Evolutionary conservation across 2,797 vertebrate species (phyloP).

Genomic region (Protosalanx chinensis): DNA sequence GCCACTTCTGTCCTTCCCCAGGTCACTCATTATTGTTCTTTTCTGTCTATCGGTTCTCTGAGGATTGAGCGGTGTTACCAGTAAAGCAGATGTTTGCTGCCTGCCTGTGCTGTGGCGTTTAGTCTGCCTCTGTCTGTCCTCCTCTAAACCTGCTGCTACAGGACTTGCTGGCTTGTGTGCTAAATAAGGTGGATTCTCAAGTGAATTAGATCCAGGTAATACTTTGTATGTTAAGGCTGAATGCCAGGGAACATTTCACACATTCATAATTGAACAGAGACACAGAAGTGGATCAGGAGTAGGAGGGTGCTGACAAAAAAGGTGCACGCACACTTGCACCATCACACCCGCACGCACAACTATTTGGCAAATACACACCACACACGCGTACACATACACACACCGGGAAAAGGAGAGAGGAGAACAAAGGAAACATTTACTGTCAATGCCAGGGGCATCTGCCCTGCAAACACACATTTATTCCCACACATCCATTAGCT

Average conservation of each 20-base stretch:
- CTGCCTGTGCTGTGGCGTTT: neutral
- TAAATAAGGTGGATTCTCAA: neutral
- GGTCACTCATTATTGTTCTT: slow-evolving; percentile 1
- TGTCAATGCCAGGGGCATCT: too few relatives aligned
- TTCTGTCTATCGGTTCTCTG: neutral
- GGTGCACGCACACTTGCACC: neutral
- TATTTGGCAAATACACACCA: neutral
- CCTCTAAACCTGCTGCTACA: neutral
- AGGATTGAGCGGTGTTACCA: neutral
- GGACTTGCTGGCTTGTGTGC: neutral
- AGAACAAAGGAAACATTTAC: too few relatives aligned
- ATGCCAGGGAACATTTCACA: slow-evolving; percentile 1
- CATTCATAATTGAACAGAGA: slow-evolving; percentile 2
- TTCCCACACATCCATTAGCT: too few relatives aligned
- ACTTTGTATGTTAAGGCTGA: neutral
- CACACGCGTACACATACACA: too few relatives aligned
- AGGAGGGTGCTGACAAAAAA: neutral
- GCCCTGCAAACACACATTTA: neutral
- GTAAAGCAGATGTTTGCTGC: neutral
- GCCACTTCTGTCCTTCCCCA: neutral
- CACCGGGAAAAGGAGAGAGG: too few relatives aligned
- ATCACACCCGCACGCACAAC: neutral
- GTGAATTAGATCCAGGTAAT: neutral
- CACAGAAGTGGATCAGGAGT: neutral
- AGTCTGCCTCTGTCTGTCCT: neutral